Evolutionary conservation across 2,113 vertebrate genomes (phyloP).

Genomic region (Diadophis punctatus): DNA sequence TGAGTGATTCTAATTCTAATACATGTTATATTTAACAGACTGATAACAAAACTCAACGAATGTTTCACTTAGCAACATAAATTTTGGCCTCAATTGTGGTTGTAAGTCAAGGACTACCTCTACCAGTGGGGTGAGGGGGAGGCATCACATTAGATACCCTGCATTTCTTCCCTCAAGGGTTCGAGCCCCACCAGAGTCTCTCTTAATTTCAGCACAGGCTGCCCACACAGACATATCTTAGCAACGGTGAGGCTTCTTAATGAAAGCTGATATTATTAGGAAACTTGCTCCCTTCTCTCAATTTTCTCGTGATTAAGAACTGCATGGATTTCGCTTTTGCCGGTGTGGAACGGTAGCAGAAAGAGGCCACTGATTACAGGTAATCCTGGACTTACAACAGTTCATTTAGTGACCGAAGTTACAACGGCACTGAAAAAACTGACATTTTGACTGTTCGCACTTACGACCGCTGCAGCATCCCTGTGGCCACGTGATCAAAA

Average conservation of each 20-base stretch:
- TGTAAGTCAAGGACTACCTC: not conserved
- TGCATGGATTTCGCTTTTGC: not conserved
- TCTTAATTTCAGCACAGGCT: not conserved
- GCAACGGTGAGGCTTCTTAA: not conserved
- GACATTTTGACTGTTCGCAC: too few relatives aligned
- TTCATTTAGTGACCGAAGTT: not conserved
- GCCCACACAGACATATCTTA: constrained; percentile 27
- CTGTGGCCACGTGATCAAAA: too few relatives aligned
- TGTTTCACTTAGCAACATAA: not conserved
- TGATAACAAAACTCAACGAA: too few relatives aligned
- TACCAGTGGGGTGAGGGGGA: not conserved
- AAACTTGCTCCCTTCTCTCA: not conserved
- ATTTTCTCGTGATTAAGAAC: not conserved
- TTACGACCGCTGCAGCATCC: too few relatives aligned
- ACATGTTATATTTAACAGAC: too few relatives aligned
- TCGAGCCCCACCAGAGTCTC: not conserved
- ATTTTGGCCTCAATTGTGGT: not conserved
- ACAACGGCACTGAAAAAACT: not conserved
- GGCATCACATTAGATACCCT: not conserved
- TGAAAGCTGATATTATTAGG: not conserved
- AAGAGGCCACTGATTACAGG: not conserved
- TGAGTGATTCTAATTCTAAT: too few relatives aligned
- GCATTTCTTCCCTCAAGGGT: not conserved
- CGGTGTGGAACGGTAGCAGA: not conserved
- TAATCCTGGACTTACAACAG: not conserved